Base-by-base conservation (phyloP, 1,140 invertebrate genomes). In the Heliothis subflexa region DNA sequence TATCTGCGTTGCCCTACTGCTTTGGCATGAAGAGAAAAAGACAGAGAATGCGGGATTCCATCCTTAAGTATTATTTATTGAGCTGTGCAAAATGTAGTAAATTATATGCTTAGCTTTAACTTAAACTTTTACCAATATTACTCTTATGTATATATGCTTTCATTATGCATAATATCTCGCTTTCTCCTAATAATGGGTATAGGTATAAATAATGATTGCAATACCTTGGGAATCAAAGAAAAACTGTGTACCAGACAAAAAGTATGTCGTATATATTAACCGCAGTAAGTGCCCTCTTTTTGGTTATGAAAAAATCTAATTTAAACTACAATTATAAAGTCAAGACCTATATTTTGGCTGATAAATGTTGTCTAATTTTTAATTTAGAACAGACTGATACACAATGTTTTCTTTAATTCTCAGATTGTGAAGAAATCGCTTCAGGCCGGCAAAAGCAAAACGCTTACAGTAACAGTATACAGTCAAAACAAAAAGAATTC, bases 361-460 rank as follows among this genome's bases (percentile, higher is more conserved):
- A 40, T 2, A 33, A 9, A 40, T 40, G 33, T 40, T 40, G 33
- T 33, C 33, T 40, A 40, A 9, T 9, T 40, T 7, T 40, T 40
- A n/a, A 28, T 61, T 33, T n/a, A 45, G 40, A 14, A 62, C 9
- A 7, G 40, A 62, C 59, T 62, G 59, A 62, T 62, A 62, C 59
- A 52, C 47, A 73, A 16, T 21, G 13, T 80, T 33, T 59, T 72
- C 50, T 59, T 47, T 79, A 66, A 47, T 66, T 66, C 62, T 45
- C 62, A 66, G 62, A 66, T 66, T 21, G 62, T 66, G 62, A 66
- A 40, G 59, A 62, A 45, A 62, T 33, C 50, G 54, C 49, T 54
- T 12, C 68, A 61, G 54, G 40, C 59, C 10, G 25, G 57, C n/a
- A 50, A 62, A 45, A 49, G 7, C 14, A 64, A 64, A 66, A 5